phyloP scores from a whole-genome alignment of 1,140 invertebrate species.

The Drosophila novamexicana region DNA sequence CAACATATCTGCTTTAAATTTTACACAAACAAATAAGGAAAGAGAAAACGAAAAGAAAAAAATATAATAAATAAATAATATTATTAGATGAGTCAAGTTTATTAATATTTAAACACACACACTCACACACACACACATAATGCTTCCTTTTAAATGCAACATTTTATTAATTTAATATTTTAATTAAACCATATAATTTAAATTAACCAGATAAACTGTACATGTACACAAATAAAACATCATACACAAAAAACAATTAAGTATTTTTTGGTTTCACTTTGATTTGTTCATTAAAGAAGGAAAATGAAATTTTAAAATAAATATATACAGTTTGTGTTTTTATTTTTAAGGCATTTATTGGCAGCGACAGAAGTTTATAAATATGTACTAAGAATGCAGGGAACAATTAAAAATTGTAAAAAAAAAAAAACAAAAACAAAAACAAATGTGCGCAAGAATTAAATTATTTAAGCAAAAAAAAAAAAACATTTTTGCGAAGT shows the following conservation, averaged over 20 bases:
- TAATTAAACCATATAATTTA: constrained; percentile 66
- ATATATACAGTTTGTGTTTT: not conserved
- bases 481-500: constrained; percentile 37
- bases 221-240: constrained; percentile 75
- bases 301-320: not conserved
- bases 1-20: constrained; percentile 82
- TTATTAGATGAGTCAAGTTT: constrained; percentile 68
- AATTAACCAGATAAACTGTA: constrained; percentile 66
- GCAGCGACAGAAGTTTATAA: constrained; percentile 53
- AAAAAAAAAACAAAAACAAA: constrained; percentile 31
- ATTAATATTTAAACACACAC: constrained; percentile 52
- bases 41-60: constrained; percentile 25
- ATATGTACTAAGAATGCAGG: constrained; percentile 77
- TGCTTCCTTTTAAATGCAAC: constrained; percentile 82
- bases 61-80: constrained; percentile 23
- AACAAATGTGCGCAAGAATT: constrained; percentile 30
- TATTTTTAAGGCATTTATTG: constrained; percentile 42
- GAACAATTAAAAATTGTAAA: constrained; percentile 82
- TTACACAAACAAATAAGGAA: constrained; percentile 53
- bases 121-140: constrained; percentile 68
- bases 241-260: constrained; percentile 39
- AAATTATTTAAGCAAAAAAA: constrained; percentile 46
- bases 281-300: constrained; percentile 8
- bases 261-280: constrained; percentile 53
- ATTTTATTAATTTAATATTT: constrained; percentile 76